Conservation (phyloP, 2,113 vertebrate genomes). For the Phyllopteryx taeniolatus region DNA sequence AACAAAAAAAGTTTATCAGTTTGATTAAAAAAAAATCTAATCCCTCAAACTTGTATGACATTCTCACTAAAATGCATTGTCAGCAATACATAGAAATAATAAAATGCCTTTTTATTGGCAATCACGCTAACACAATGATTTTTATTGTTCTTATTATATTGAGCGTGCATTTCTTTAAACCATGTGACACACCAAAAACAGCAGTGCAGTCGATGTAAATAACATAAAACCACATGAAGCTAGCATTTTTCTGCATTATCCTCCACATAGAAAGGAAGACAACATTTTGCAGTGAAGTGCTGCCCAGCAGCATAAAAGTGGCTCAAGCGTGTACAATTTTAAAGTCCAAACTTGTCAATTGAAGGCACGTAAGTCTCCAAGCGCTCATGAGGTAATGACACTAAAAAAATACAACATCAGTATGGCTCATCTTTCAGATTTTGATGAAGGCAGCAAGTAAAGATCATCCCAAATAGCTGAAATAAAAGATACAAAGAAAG, state of each 20-base stretch:
- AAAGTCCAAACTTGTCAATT: slow-evolving; percentile 7
- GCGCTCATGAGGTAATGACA: background rate
- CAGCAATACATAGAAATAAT: background rate
- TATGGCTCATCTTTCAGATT: slow-evolving; percentile 88
- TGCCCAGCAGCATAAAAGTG: slow-evolving; percentile 49
- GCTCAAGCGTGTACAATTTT: background rate
- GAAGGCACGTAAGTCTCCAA: background rate
- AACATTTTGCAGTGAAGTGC: slow-evolving; percentile 26
- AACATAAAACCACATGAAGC: background rate
- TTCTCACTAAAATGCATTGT: background rate
- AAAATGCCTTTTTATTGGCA: background rate
- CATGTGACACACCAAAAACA: background rate
- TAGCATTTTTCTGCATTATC: too few relatives aligned
- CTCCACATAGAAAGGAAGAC: background rate
- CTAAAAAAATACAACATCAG: slow-evolving; percentile 57
- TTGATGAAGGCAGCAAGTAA: slow-evolving; percentile 92
- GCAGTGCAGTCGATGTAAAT: background rate
- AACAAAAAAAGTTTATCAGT: too few relatives aligned
- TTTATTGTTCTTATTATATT: background rate
- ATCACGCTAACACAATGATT: background rate
- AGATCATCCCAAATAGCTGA: slow-evolving; percentile 94
- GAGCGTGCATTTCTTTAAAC: background rate
- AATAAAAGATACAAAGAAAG: slow-evolving; percentile 19
- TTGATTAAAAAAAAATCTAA: too few relatives aligned
- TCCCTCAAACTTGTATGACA: too few relatives aligned